These are phyloP conservation scores for Penaeus chinensis DNA, from an alignment of 1,140 invertebrate species.

Conservation along the genomic window DNA sequence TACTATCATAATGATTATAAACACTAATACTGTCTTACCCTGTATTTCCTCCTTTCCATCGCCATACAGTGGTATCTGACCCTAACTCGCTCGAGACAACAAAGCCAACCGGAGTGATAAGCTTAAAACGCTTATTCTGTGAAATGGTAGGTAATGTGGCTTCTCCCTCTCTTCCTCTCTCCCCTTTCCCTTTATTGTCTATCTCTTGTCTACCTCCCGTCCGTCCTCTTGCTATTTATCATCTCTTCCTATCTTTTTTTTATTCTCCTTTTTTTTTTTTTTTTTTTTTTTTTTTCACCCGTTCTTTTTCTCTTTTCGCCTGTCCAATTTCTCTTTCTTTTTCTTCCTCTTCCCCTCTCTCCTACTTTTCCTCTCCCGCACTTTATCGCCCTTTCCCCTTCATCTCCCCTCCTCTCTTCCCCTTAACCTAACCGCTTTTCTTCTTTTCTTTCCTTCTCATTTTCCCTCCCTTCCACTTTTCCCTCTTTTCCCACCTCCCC, in stretches of 20 bases:
- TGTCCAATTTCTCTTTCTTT: background rate
- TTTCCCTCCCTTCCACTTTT: background rate
- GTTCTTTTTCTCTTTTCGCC: background rate
- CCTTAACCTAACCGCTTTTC: background rate
- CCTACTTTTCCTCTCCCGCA: background rate
- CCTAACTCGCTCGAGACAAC: too few species aligned
- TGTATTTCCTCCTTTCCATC: too few species aligned
- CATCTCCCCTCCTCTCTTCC: background rate
- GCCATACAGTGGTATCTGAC: too few species aligned
- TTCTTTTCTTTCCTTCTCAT: background rate
- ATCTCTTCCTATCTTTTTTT: background rate
- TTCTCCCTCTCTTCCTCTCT: too few species aligned
- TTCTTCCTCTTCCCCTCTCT: background rate
- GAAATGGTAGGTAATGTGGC: too few species aligned
- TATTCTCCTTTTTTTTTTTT: background rate
- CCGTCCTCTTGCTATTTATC: too few species aligned
- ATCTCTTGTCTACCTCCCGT: too few species aligned
- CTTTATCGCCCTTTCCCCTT: background rate
- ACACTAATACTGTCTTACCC: too few species aligned
- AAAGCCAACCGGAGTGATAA: too few species aligned
- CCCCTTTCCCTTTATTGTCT: too few species aligned
- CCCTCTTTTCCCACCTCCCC: background rate
- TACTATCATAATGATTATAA: too few species aligned
- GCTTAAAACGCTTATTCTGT: too few species aligned
- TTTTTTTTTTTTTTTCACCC: background rate